These are phyloP conservation scores for Batillaria attramentaria DNA, from an alignment of 1,140 invertebrate genomes.

Conservation along the genomic window DNA sequence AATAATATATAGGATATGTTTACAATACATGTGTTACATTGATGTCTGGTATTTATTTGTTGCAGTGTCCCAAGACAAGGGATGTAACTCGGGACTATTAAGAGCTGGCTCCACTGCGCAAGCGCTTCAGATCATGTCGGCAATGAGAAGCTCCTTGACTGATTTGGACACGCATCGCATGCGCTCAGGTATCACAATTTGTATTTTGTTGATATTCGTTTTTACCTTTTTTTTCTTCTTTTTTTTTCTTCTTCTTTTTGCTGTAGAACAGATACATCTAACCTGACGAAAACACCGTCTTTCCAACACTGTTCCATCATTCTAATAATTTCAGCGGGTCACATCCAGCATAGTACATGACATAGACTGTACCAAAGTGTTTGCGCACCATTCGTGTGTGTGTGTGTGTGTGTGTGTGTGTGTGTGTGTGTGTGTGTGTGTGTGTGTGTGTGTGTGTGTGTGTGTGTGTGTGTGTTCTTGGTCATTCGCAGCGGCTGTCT, in stretches of 20 bases:
- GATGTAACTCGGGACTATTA: neutral
- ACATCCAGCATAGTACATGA: too few species aligned
- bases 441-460: neutral
- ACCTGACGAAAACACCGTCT: neutral
- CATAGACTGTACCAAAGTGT: neutral
- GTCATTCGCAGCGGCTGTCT: neutral
- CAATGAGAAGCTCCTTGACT: conserved; percentile 1
- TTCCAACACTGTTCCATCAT: neutral
- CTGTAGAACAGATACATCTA: neutral
- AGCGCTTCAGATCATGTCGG: conserved; percentile 28
- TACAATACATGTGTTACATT: too few species aligned
- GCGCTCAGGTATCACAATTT: neutral
- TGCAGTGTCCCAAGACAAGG: conserved; percentile 10
- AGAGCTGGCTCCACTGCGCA: conserved; percentile 23
- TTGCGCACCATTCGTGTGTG: neutral
- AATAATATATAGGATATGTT: too few species aligned
- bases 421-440: conserved; percentile 7
- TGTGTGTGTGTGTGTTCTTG: neutral
- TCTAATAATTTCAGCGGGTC: neutral
- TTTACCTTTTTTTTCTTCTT: neutral
- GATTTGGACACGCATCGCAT: neutral
- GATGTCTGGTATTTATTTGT: too few species aligned
- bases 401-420: conserved; percentile 16
- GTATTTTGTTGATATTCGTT: neutral
- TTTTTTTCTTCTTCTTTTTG: neutral